A percentile compares a stretch with the other conserved stretches of the same genome.
Evolutionary conservation across 2,797 vertebrate genomes (phyloP).

Genomic region (Mormyrus hasselquistii): DNA sequence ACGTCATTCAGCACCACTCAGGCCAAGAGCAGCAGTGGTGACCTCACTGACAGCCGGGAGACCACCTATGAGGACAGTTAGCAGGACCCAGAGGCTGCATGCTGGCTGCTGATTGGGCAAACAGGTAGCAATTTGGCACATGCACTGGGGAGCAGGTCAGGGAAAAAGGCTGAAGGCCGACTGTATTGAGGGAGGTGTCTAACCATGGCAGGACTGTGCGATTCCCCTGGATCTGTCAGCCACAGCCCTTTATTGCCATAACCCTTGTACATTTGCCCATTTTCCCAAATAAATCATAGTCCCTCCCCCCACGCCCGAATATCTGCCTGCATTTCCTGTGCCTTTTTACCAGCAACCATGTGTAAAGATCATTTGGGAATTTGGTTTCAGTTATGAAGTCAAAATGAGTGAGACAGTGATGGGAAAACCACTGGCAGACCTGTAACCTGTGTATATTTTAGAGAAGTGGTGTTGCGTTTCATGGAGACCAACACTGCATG

Average conservation of each 20-base stretch:
- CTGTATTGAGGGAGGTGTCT: not conserved
- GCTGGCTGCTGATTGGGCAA: not conserved
- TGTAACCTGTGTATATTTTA: not conserved
- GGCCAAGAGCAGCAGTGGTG: not conserved
- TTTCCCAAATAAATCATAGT: not conserved
- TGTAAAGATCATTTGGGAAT: not conserved
- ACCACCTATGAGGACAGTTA: not conserved
- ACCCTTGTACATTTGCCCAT: not conserved
- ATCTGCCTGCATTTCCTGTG: not conserved
- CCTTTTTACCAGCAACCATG: not conserved
- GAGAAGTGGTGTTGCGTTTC: not conserved
- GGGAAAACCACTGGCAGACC: not conserved
- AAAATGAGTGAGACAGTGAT: not conserved
- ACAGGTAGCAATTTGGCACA: not conserved
- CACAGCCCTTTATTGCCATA: not conserved
- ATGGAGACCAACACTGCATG: not conserved
- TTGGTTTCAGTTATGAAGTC: not conserved
- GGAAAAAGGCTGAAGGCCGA: not conserved
- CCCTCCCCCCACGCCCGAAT: not conserved
- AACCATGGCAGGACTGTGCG: not conserved
- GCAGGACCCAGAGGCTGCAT: not conserved
- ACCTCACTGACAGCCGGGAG: not conserved
- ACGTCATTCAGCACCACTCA: not conserved
- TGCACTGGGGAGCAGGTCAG: not conserved
- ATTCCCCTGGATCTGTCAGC: not conserved